Evolutionary conservation across 2,888 invertebrate genomes (phyloP).

Genomic region (Pocota personata): DNA sequence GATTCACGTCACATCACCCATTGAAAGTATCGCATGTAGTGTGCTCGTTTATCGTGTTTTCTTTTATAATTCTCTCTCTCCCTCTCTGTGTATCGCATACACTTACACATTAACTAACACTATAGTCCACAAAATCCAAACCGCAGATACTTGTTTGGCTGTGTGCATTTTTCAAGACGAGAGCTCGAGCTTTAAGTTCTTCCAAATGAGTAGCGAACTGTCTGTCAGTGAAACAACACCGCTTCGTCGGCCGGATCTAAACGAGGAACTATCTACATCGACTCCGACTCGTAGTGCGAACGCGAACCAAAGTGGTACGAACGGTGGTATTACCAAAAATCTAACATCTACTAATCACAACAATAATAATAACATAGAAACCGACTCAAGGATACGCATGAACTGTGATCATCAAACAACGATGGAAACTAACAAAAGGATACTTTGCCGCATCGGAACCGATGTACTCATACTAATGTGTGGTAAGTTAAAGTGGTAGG

Average conservation of each 20-base stretch:
- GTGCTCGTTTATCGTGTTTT: constrained; percentile 14
- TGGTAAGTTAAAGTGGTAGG: constrained; percentile 84
- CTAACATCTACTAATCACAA: constrained; percentile 51
- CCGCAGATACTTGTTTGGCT: constrained; percentile 38
- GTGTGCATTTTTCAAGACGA: constrained; percentile 39
- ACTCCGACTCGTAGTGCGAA: constrained; percentile 75
- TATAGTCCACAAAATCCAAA: background rate
- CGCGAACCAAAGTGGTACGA: constrained; percentile 63
- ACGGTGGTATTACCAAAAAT: constrained; percentile 48
- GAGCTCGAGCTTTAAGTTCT: constrained; percentile 75
- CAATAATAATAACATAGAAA: constrained; percentile 76
- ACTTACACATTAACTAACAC: background rate
- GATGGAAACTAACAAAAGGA: constrained; percentile 82
- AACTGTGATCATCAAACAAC: constrained; percentile 63
- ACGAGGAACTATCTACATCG: constrained; percentile 74
- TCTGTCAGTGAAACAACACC: constrained; percentile 82
- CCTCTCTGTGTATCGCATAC: background rate
- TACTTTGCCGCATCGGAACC: constrained; percentile 87
- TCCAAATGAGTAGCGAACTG: constrained; percentile 82
- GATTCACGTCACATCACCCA: constrained; percentile 43
- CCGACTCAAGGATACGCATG: constrained; percentile 70
- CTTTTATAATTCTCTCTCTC: constrained; percentile 9
- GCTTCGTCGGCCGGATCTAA: constrained; percentile 79
- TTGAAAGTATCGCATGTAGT: constrained; percentile 47
- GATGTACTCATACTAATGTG: constrained; percentile 87